Evolutionary conservation across 2,797 vertebrate genomes (phyloP), one percentile per base, ranked within the genome.

Genomic region (Saxicola maurus): DNA sequence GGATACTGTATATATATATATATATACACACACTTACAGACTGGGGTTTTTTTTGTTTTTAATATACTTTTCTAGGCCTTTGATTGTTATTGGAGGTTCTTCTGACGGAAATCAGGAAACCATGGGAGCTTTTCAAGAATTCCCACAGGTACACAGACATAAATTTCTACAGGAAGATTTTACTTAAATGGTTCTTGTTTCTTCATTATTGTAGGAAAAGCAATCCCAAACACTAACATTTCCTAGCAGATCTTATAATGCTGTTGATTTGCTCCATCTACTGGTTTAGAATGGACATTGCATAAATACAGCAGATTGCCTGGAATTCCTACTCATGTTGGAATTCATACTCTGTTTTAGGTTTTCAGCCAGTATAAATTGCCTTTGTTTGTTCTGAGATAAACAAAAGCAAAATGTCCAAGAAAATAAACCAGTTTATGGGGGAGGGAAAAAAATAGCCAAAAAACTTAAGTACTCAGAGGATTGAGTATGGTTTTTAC

Each of bases 121-220:
- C 17, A 98, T 98, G 95, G 99, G 99, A 60, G 99, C 98, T 57
- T 99, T 99, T 95, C 99, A 99, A 94, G 99, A 99, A 96, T 99
- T 99, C 82, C 99, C 99, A 73, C 99, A 99, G 98, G 99, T 98
- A 97, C 9, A 11, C 8, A 53, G 8, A n/a, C 56, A 6, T 31
- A n/a, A 21, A 13, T 69, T 80, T 73, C 35, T 77, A 5, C 43
- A 17, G 37, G 25, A 83, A 68, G 2, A 4, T 78, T 86, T 52
- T 25, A 25, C 33, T 65, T 90, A 46, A 82, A 76, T 73, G 76
- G 48, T 31, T n/a, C 9, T 8, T 73, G 7, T 27, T 55, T 81
- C 65, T 91, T 59, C 6, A 2, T 62, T 78, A 30, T 16, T 17
- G 10, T 35, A 48, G 48, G 49, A 57, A 28, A 48, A 71, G 10